Conservation (phyloP, 2,113 vertebrate species). For the Mesembrinibis cayennensis region DNA sequence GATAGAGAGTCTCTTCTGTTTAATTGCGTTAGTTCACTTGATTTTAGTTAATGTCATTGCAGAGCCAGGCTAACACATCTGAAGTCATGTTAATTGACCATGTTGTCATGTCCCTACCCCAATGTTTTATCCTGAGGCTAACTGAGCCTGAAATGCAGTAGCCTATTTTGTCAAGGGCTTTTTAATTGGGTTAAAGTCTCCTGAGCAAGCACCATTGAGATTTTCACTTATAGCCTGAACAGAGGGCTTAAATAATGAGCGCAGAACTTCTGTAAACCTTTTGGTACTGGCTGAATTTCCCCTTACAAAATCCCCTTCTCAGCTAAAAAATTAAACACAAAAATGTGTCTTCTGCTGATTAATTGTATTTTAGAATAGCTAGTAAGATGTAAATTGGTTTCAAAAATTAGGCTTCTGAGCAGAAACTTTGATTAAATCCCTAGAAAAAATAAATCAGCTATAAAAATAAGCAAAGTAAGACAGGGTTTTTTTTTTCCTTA, state of each 20-base stretch:
- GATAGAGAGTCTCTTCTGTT: neutral
- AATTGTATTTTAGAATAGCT: constrained; percentile 30
- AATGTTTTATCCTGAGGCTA: constrained; percentile 14
- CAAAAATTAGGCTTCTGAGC: constrained; percentile 48
- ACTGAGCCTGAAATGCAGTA: neutral
- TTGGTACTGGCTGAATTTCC: neutral
- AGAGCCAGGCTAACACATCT: neutral
- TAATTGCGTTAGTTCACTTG: neutral
- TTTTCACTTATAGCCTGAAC: neutral
- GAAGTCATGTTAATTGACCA: constrained; percentile 35
- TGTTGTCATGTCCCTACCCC: neutral
- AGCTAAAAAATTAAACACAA: neutral
- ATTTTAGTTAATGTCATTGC: neutral
- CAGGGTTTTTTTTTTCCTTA: neutral
- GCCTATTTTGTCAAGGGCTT: constrained; percentile 6
- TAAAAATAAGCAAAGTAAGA: neutral
- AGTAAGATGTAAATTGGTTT: constrained; percentile 34
- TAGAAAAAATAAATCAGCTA: constrained; percentile 42
- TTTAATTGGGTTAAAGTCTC: constrained; percentile 21
- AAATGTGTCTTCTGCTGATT: constrained; percentile 6
- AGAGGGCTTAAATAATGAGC: neutral
- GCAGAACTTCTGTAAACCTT: neutral
- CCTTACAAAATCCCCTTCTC: neutral
- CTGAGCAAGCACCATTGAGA: neutral
- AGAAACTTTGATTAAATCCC: constrained; percentile 61